Conservation (phyloP, 2,797 vertebrate genomes). For the Paratrypauchen microcephalus region DNA sequence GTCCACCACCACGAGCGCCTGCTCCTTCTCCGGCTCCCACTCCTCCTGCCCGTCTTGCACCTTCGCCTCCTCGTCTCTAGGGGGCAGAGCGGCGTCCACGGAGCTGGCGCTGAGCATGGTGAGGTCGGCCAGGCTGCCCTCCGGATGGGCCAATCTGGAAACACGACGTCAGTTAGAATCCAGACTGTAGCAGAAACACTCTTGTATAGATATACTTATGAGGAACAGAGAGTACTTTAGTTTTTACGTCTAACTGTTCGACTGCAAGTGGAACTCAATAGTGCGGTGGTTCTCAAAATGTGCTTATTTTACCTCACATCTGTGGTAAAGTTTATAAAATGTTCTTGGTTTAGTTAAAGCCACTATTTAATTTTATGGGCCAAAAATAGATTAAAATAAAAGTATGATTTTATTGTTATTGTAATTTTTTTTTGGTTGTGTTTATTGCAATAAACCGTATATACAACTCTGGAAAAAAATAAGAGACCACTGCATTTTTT, state of each 20-base stretch:
- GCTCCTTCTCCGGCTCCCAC: slow-evolving; percentile 65
- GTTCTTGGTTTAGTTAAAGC: not conserved
- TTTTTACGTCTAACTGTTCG: not conserved
- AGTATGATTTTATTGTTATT: no score
- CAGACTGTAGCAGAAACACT: not conserved
- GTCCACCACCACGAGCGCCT: slow-evolving; percentile 63
- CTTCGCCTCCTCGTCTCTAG: slow-evolving; percentile 62
- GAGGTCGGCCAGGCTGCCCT: slow-evolving; percentile 93
- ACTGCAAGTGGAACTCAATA: not conserved
- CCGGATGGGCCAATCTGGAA: slow-evolving; percentile 88
- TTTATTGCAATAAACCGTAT: no score
- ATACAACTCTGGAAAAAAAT: no score
- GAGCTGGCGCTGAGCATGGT: slow-evolving; percentile 86
- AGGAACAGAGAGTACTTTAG: slow-evolving; percentile 35
- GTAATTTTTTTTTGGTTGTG: no score
- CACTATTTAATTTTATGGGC: no score
- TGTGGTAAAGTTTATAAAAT: no score
- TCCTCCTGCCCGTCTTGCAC: slow-evolving; percentile 49
- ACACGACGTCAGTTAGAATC: slow-evolving; percentile 6
- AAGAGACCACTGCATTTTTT: no score
- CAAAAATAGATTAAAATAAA: no score
- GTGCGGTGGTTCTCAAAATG: not conserved
- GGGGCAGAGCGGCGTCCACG: slow-evolving; percentile 68
- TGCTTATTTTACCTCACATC: not conserved
- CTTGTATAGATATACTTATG: slow-evolving; percentile 46